These are phyloP conservation scores for Drosophila paramelanica DNA, from an alignment of 2,888 invertebrate genomes.

Conservation along the genomic window DNA sequence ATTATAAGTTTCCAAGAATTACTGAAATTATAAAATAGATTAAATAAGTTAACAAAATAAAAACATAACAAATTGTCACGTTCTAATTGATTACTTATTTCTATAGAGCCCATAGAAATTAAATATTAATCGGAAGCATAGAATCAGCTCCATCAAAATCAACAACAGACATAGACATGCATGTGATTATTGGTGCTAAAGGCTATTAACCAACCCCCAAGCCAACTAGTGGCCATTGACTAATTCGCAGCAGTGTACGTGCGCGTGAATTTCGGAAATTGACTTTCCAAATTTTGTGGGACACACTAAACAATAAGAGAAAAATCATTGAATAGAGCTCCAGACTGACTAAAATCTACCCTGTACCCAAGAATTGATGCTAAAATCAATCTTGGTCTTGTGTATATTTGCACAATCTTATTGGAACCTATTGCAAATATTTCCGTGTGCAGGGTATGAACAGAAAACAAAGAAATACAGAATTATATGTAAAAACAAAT, in stretches of 20 bases:
- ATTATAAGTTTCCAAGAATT: not conserved
- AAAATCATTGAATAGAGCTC: not conserved
- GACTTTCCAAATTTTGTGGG: constrained; percentile 24
- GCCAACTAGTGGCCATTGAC: constrained; percentile 38
- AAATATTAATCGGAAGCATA: constrained; percentile 26
- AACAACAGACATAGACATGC: constrained; percentile 53
- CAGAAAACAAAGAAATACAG: constrained; percentile 8
- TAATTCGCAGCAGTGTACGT: constrained; percentile 76
- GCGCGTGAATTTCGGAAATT: constrained; percentile 53
- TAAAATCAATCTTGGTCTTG: not conserved
- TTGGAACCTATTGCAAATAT: not conserved
- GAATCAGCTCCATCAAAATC: constrained; percentile 62
- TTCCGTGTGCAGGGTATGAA: constrained; percentile 12
- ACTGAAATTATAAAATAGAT: too few relatives aligned
- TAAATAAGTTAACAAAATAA: too few relatives aligned
- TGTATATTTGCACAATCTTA: not conserved
- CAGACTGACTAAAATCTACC: not conserved
- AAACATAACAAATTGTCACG: constrained; percentile 9
- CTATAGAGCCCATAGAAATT: constrained; percentile 10
- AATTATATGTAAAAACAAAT: constrained; percentile 64
- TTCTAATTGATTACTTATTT: constrained; percentile 22
- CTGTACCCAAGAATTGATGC: not conserved
- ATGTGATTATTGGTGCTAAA: constrained; percentile 33
- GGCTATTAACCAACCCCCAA: constrained; percentile 10
- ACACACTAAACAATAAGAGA: not conserved